phyloP scores from a whole-genome alignment of 64 coral and sea anemone genomes.

The Pocillopora verrucosa region DNA sequence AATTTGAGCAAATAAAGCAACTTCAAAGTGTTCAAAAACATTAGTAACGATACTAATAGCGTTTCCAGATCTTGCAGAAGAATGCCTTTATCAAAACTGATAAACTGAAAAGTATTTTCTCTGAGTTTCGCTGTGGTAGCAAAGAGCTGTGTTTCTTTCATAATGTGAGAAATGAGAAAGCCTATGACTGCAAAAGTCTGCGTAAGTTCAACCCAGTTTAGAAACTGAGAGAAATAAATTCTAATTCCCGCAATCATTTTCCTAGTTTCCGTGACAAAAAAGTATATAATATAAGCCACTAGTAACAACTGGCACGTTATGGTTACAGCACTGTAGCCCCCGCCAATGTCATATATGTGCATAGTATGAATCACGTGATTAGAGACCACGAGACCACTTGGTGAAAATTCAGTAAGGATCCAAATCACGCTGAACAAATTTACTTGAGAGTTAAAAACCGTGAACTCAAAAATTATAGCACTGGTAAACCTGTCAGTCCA shows the following conservation, averaged over 20 bases:
- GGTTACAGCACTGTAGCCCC: conserved; percentile 24
- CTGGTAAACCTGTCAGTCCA: conserved; percentile 43
- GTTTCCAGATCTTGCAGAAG: conserved; percentile 27
- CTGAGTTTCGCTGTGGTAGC: background rate
- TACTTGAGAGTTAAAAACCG: conserved; percentile 23
- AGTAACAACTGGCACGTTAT: conserved; percentile 34
- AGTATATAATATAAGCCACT: conserved; percentile 34
- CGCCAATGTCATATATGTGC: conserved; percentile 18
- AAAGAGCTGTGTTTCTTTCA: conserved; percentile 20
- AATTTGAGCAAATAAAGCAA: conserved; percentile 27
- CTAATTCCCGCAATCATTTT: background rate
- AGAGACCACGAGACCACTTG: conserved; percentile 29
- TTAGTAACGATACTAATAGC: conserved; percentile 26
- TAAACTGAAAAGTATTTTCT: conserved; percentile 30
- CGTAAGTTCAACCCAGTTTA: conserved; percentile 41
- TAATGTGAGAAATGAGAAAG: conserved; percentile 31
- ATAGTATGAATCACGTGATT: conserved; percentile 32
- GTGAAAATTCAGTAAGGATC: conserved; percentile 22
- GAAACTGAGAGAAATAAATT: conserved; percentile 24
- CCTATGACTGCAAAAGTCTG: conserved; percentile 21
- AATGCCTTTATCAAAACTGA: conserved; percentile 32
- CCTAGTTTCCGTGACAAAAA: background rate
- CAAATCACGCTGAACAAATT: conserved; percentile 34
- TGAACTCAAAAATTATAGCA: conserved; percentile 37
- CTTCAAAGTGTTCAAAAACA: conserved; percentile 62